Evolutionary conservation across 2,113 vertebrate genomes (phyloP).

Genomic region (Syrmaticus mikado): DNA sequence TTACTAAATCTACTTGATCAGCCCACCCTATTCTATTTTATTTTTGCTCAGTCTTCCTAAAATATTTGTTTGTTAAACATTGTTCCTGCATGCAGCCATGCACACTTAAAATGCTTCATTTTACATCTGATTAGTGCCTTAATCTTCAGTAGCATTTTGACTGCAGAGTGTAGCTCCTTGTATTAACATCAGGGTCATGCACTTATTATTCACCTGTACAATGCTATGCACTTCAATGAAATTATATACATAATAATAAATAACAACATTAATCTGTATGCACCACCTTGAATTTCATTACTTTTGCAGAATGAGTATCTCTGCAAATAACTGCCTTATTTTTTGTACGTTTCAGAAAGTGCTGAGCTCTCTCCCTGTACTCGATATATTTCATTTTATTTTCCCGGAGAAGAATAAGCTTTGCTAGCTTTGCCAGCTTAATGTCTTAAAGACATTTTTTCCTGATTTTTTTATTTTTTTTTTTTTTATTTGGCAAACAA

Average conservation of each 20-base stretch:
- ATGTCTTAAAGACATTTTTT: neutral
- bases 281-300: conserved; percentile 62
- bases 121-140: conserved; percentile 35
- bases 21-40: neutral
- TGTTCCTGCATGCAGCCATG: neutral
- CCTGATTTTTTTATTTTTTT: neutral
- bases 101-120: neutral
- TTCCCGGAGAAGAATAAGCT: neutral
- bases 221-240: conserved; percentile 39
- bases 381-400: neutral
- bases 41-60: conserved; percentile 11
- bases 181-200: conserved; percentile 64
- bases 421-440: neutral
- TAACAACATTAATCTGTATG: conserved; percentile 56
- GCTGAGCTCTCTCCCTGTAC: neutral
- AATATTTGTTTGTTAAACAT: conserved; percentile 1
- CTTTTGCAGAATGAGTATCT: neutral
- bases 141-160: conserved; percentile 51
- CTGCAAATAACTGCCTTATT: conserved; percentile 33
- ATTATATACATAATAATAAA: conserved; percentile 66
- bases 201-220: conserved; percentile 60
- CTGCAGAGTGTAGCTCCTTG: conserved; percentile 5
- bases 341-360: conserved; percentile 21
- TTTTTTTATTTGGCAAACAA: neutral
- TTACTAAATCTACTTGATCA: neutral